Evolutionary conservation across 2,797 vertebrate species (phyloP).

Genomic region (Semotilus atromaculatus): DNA sequence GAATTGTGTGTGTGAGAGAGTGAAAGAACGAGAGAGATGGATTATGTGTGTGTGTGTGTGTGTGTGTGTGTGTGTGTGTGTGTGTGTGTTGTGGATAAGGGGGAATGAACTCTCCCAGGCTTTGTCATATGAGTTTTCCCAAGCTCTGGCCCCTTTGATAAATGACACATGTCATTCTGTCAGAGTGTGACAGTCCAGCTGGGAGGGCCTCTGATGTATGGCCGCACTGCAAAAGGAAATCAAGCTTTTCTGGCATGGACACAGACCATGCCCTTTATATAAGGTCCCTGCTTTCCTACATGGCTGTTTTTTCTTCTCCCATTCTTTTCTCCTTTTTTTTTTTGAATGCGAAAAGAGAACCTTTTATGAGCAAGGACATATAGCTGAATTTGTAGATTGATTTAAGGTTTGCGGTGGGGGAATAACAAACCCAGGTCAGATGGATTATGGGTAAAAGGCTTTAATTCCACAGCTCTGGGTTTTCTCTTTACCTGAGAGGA

Average conservation of each 20-base stretch:
- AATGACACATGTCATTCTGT: slow-evolving; percentile 99
- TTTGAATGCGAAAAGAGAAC: slow-evolving; percentile 34
- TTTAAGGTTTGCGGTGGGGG: slow-evolving; percentile 57
- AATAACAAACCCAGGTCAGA: slow-evolving; percentile 50
- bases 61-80: slow-evolving; percentile 63
- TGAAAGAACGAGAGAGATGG: slow-evolving; percentile 55
- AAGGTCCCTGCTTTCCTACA: slow-evolving; percentile 86
- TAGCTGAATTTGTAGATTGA: slow-evolving; percentile 58
- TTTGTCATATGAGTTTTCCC: slow-evolving; percentile 96
- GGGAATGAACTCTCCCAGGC: slow-evolving; percentile 94
- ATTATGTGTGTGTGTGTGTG: slow-evolving; percentile 63
- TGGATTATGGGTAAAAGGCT: slow-evolving; percentile 52
- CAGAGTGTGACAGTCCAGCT: slow-evolving; percentile 98
- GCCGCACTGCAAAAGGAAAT: slow-evolving; percentile 95
- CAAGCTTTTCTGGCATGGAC: slow-evolving; percentile 93
- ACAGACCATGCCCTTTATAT: slow-evolving; percentile 91
- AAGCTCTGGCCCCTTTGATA: slow-evolving; percentile 99
- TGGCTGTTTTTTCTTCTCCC: slow-evolving; percentile 34
- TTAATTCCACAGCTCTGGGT: slow-evolving; percentile 57
- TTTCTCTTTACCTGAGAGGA: slow-evolving; percentile 47
- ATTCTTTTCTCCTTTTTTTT: slow-evolving; percentile 46
- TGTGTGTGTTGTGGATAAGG: slow-evolving; percentile 71
- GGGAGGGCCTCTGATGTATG: slow-evolving; percentile 98
- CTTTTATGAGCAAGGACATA: slow-evolving; percentile 55
- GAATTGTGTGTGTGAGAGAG: slow-evolving; percentile 72